Percentiles rank a stretch among this genome's conserved stretches.
Conservation (phyloP, 2,888 invertebrate species). For the Eubasilissa splendida region DNA sequence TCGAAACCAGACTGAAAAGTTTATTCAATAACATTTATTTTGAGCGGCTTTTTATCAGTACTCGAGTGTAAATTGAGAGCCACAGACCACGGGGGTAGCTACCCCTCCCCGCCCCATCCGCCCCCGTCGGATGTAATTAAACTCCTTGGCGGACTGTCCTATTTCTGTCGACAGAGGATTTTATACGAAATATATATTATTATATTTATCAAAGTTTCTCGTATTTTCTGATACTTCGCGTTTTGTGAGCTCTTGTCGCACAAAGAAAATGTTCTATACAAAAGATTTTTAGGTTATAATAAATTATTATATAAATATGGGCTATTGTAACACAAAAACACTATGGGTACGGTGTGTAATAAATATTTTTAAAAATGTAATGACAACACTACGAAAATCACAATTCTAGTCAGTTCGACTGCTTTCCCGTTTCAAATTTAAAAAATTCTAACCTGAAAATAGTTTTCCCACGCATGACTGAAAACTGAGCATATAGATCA, state of each 20-base stretch:
- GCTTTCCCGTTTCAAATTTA: too few relatives aligned
- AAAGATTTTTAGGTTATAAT: background rate
- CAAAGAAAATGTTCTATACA: constrained; percentile 19
- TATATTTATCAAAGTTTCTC: constrained; percentile 38
- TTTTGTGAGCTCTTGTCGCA: constrained; percentile 34
- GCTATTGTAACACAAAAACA: too few relatives aligned
- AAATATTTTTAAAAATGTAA: too few relatives aligned
- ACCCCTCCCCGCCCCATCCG: constrained; percentile 13
- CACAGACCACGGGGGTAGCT: constrained; percentile 3
- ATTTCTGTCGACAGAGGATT: constrained; percentile 26
- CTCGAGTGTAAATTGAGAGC: background rate
- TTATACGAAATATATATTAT: background rate
- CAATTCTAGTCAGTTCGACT: too few relatives aligned
- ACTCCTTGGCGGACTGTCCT: constrained; percentile 42
- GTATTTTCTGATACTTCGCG: constrained; percentile 40
- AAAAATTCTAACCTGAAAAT: too few relatives aligned
- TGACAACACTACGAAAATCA: too few relatives aligned
- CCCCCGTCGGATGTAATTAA: constrained; percentile 50
- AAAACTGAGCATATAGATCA: too few relatives aligned
- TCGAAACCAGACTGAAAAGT: too few relatives aligned
- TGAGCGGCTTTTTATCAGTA: background rate
- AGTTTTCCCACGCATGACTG: too few relatives aligned
- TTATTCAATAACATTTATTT: background rate
- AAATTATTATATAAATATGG: constrained; percentile 5
- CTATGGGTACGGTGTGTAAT: too few relatives aligned